Base-by-base conservation (phyloP, 2,797 vertebrate genomes). In the Margarornis squamiger region DNA sequence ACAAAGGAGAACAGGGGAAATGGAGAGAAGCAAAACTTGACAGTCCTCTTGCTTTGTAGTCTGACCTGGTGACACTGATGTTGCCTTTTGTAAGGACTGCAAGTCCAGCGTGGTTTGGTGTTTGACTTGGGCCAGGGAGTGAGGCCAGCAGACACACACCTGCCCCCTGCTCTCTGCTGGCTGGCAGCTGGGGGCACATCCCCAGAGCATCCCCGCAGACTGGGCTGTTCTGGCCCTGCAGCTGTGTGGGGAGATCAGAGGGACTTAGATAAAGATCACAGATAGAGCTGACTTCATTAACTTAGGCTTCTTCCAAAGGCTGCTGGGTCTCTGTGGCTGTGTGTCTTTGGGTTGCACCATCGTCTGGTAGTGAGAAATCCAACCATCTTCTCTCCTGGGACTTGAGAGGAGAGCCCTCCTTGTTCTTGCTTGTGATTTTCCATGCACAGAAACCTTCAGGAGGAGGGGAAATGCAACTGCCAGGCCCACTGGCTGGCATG, bases 221-320 rank as follows among this genome's bases (percentile, higher is more conserved):
- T 24, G 67, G 54, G 68, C 92, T 79, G 38, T 61, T 82, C 24
- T 20, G 66, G 66, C 76, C 66, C 54, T 24, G 39, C 55, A 49
- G 62, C 67, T 32, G 13, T 61, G 57, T 77, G 80, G 65, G 65
- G 92, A 93, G 91, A 88, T 90, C 91, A 93, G 79, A 93, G 76
- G 7, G 4, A 36, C 70, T 59, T 38, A 14, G 70, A 90, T 90
- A 59, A 84, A 38, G 52, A 88, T 88, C 91, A 39, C 57, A 67
- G 61, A 45, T 52, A 49, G 1, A 59, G n/a, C 48, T 67, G 80
- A 61, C 68, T 88, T 71, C 23, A n/a, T n/a, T 55, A 48, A 18
- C 67, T 54, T 32, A 73, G 59, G 22, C 75, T 85, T 72, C 90
- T 89, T 85, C 82, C 89, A 34, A 23, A 70, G 82, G 6, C 61